A percentile compares a stretch with the other conserved stretches of the same genome.
These are phyloP conservation scores for Orius laevigatus DNA, from an alignment of 1,140 invertebrate genomes.

Conservation along the genomic window DNA sequence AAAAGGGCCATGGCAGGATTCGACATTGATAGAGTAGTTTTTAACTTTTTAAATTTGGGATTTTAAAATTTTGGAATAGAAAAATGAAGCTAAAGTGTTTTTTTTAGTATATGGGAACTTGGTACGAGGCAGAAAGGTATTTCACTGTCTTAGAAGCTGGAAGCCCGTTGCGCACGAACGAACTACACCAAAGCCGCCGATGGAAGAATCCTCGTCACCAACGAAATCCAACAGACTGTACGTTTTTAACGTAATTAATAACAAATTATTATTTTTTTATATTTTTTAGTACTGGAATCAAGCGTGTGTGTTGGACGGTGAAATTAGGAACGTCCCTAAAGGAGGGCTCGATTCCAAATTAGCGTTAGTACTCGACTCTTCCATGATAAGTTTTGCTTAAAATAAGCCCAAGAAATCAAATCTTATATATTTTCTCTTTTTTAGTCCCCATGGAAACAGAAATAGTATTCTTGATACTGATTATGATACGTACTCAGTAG, in stretches of 20 bases:
- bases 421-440: conserved; percentile 12
- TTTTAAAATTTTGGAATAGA: too few species aligned
- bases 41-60: not conserved
- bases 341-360: conserved; percentile 44
- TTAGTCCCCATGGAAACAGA: conserved; percentile 43
- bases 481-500: conserved; percentile 51
- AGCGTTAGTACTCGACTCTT: conserved; percentile 47
- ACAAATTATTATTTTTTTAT: conserved; percentile 5
- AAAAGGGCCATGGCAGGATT: conserved; percentile 53
- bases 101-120: conserved; percentile 52
- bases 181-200: conserved; percentile 53
- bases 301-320: conserved; percentile 50
- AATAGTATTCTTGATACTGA: conserved; percentile 55
- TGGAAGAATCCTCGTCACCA: conserved; percentile 49
- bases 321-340: conserved; percentile 42
- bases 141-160: conserved; percentile 57
- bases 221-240: conserved; percentile 55
- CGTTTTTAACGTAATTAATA: conserved; percentile 28
- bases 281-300: conserved; percentile 45
- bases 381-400: conserved; percentile 30
- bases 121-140: conserved; percentile 68
- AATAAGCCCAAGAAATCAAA: too few species aligned
- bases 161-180: conserved; percentile 55
- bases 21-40: conserved; percentile 41
- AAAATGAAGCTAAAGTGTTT: not conserved